Base-by-base conservation (phyloP, 2,888 invertebrate genomes). In the Synergus umbraculus region DNA sequence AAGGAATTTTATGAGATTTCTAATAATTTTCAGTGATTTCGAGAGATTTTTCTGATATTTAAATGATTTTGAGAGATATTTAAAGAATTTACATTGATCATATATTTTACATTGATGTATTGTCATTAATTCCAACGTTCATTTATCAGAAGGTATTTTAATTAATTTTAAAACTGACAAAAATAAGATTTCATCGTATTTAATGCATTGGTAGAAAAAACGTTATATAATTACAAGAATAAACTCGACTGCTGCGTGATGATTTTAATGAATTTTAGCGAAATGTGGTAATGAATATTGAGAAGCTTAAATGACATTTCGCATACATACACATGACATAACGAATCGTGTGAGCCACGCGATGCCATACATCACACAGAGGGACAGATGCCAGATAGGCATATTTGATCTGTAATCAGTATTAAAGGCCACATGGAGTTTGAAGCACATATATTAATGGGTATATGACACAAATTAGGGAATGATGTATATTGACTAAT, bases 331-430 rank as follows among this genome's bases (percentile, higher is more conserved):
- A 80, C 79, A 78, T 65, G 76, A 79, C 79, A 82, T 79, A 81
- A 84, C 78, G 81, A 82, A 77, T 78, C 83, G 80, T 81, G 83
- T 84, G 82, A 81, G 76, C 76, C 81, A 69, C 82, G 82, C 79
- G 81, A 84, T 82, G 82, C 82, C 82, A 80, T 84, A 82, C 80
- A 83, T 84, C 81, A 84, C 80, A 37, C 63, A 46, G 73, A 82
- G 63, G 76, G 58, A 67, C 81, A 81, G 77, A 79, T 81, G 83
- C 78, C 83, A 82, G 86, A 84, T 85, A 83, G 82, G 84, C 84
- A 84, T 84, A 83, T 85, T 85, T 86, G 86, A 86, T 85, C 85
- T 82, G 85, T 83, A 86, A 87, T 87, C 85, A 87, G 84, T 84
- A 86, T 87, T 87, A 87, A 87, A 86, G 84, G 85, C 84, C 87